Base-by-base conservation (phyloP, 2,797 vertebrate genomes). In the Chelon labrosus region DNA sequence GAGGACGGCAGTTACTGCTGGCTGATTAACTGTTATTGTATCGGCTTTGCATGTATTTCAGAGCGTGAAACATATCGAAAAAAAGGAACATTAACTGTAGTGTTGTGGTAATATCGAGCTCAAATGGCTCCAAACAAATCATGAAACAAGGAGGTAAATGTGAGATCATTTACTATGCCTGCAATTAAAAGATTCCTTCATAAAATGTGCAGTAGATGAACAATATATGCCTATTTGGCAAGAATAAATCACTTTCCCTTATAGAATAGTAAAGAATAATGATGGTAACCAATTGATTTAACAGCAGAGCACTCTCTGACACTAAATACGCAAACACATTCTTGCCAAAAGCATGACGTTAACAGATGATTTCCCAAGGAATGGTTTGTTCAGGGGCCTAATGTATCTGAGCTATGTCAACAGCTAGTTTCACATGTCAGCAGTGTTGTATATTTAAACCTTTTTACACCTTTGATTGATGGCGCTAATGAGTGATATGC, bases 381-480 rank as follows among this genome's bases (percentile, higher is more conserved):
- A 85, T 51, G 67, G 82, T 92, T 91, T 92, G 75, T 90, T 86
- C 85, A 82, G 83, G 80, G 80, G 71, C 73, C 81, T 74, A 71
- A 89, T 83, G 80, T 84, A 89, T 88, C 84, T 73, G 85, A 79
- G 77, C 63, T 80, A 74, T 78, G 84, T 92, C 90, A 87, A 84
- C 85, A 86, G 82, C 80, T 83, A 85, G 85, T 89, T 92, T 77
- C 79, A 75, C 79, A 86, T 86, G 83, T 90, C 87, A 82, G 80
- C 86, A 44, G 56, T 10, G 67, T 75, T 89, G 90, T 91, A 71
- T 80, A 82, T 90, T 83, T 80, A 85, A 86, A 75, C 70, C 63
- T 75, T 82, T 89, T 86, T 75, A 78, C 61, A 46, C 31, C 1
- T 70, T 57, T 89, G 88, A 93, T 84, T 68, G 75, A 91, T 91